A percentile compares a stretch with the other conserved stretches of the same genome.
Evolutionary conservation across 2,797 vertebrate genomes (phyloP).

Genomic region (Lepilemur septentrionalis): DNA sequence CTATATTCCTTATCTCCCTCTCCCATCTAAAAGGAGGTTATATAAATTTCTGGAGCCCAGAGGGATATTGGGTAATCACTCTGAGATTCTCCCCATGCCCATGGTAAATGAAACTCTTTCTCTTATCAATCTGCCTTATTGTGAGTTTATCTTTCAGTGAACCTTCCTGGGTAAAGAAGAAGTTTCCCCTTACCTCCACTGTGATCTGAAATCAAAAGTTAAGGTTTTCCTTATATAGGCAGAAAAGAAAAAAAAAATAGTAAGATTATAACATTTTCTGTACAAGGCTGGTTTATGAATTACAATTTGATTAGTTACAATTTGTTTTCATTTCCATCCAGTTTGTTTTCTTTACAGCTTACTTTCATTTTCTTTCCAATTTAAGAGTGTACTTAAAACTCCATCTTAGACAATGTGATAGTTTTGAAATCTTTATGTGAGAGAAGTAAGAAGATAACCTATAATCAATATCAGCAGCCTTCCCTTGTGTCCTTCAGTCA

Average conservation of each 20-base stretch:
- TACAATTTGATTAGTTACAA: neutral
- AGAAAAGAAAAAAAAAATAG: neutral
- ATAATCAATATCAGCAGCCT: neutral
- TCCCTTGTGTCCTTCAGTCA: neutral
- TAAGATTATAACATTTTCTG: neutral
- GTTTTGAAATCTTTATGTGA: neutral
- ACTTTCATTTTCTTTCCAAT: neutral
- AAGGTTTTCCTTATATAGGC: neutral
- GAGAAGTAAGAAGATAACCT: neutral
- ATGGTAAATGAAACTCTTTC: neutral
- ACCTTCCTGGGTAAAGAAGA: neutral
- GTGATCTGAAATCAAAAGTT: neutral
- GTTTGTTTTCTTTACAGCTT: neutral
- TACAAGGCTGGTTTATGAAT: neutral
- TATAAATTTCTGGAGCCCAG: neutral
- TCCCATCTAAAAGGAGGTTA: neutral
- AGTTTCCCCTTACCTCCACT: neutral
- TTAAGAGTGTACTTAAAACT: neutral
- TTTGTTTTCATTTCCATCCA: neutral
- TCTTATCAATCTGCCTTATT: neutral
- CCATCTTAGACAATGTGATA: neutral
- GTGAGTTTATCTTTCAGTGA: neutral
- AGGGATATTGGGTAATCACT: neutral
- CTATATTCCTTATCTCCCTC: neutral
- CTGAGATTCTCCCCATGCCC: neutral